These are phyloP conservation scores for Podargus strigoides DNA, from an alignment of 2,797 vertebrate genomes.

Conservation along the genomic window DNA sequence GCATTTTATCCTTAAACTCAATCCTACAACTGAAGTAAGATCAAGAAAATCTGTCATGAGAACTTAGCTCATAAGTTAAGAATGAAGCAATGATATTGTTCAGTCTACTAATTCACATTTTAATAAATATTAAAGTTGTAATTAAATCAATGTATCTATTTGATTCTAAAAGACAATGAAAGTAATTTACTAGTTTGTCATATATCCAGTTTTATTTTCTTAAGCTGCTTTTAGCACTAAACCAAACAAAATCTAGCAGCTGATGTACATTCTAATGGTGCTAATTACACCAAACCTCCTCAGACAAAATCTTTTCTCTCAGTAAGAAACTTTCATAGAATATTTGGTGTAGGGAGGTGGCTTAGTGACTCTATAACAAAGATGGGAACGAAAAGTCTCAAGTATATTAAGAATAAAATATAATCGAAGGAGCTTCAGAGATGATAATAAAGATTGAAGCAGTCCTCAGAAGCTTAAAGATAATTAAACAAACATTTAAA, in stretches of 20 bases:
- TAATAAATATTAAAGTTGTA: neutral
- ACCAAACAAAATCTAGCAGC: neutral
- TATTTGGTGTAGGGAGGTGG: neutral
- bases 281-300: neutral
- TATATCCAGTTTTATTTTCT: neutral
- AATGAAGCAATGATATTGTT: neutral
- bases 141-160: neutral
- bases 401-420: neutral
- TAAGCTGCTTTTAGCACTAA: neutral
- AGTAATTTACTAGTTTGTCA: neutral
- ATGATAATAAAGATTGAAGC: neutral
- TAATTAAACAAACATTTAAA: neutral
- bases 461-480: neutral
- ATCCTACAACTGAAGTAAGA: neutral
- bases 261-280: neutral
- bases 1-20: neutral
- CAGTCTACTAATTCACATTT: neutral
- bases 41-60: neutral
- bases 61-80: neutral
- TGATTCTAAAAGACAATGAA: neutral
- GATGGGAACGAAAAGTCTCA: neutral
- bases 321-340: neutral
- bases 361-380: neutral
- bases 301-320: neutral
- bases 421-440: neutral